Conservation (phyloP, 1,140 invertebrate species). For the Agrypnia vestita region DNA sequence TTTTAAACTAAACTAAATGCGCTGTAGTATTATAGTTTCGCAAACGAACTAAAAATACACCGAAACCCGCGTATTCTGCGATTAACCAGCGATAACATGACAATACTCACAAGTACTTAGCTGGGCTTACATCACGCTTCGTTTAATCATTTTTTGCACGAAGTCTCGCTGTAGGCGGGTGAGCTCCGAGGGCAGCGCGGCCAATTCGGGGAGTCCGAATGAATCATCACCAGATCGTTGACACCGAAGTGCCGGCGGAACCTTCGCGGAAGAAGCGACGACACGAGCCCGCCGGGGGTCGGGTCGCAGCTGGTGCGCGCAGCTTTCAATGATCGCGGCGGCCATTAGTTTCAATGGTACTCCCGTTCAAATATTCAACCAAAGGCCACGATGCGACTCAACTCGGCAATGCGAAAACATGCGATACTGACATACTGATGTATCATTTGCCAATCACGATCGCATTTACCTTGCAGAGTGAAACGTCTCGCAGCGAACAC, state of each 20-base stretch:
- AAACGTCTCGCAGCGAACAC: too few species aligned
- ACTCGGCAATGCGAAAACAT: neutral
- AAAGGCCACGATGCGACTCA: slow-evolving; percentile 4
- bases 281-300: neutral
- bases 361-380: slow-evolving; percentile 8
- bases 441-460: neutral
- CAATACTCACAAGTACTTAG: too few species aligned
- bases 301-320: slow-evolving; percentile 11
- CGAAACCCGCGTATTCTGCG: too few species aligned
- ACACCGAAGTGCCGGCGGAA: slow-evolving; percentile 8
- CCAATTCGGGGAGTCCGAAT: neutral
- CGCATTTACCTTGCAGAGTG: neutral
- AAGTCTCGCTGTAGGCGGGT: neutral
- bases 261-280: slow-evolving; percentile 30
- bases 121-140: neutral
- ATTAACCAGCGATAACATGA: too few species aligned
- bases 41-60: too few species aligned
- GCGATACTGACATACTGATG: slow-evolving; percentile 12
- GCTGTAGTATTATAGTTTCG: too few species aligned
- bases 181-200: neutral
- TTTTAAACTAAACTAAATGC: too few species aligned
- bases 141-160: neutral
- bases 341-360: slow-evolving; percentile 18
- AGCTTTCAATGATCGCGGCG: slow-evolving; percentile 13
- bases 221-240: slow-evolving; percentile 34